Base-by-base conservation (phyloP, 2,888 invertebrate genomes). In the Clistopyga incitator region DNA sequence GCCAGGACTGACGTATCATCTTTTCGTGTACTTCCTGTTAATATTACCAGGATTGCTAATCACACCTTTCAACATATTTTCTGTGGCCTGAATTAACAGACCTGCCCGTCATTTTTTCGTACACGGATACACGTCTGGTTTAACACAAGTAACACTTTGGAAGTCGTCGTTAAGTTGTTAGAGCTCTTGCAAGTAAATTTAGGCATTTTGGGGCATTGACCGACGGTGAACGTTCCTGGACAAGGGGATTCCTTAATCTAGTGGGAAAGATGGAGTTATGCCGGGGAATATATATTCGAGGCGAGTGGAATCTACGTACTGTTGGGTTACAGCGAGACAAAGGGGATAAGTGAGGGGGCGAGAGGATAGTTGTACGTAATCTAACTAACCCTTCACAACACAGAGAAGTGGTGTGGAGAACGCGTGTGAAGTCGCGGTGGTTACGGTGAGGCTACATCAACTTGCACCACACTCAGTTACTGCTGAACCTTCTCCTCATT, bases 371-470 rank as follows among this genome's bases (percentile, higher is more conserved):
- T 38, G 29, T 50, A 52, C 50, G 75, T 75, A 64, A 64, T 75
- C 64, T 75, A 64, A 75, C 75, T 64, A 75, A 75, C 75, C 50
- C 75, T 50, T n/a, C 23, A n/a, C 64, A 75, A 64, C 52, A 64
- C 64, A 29, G 38, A 64, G 75, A 34, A 64, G 61, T 29, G 34
- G 20, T 34, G 50, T 38, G 42, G 78, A 45, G 74, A 61, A 59
- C 54, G 76, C 54, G 72, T 72, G 61, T 50, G 56, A 68, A 83
- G 72, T 68, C 64, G 45, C 20, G 80, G 72, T 61, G 83, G 80
- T 76, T 80, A 71, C 59, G 47, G 38, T 64, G 76, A 67, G 68
- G 83, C 47, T 80, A 52, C 78, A 83, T 79, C 79, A 80, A 83
- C 68, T 72, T 68, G 54, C 72, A 61, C 20, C 71, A 61, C 20